Percentiles rank a stretch among this genome's conserved stretches.
phyloP scores from a whole-genome alignment of 2,888 invertebrate genomes.

The Drosophila picticornis region DNA sequence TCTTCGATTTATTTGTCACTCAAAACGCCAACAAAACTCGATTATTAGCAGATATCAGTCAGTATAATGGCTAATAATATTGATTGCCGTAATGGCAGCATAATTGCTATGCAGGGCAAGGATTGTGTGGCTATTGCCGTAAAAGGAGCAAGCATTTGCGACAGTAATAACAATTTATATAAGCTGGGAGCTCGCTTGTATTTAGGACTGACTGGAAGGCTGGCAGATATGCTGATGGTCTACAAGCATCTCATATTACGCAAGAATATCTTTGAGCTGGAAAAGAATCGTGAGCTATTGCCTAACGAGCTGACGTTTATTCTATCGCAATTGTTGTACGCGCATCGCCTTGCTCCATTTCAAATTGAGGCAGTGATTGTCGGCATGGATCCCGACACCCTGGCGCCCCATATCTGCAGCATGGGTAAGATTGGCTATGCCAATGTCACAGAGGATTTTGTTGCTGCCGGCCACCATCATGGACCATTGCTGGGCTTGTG shows the following conservation, averaged over 20 bases:
- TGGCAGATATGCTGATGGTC: slow-evolving; percentile 97
- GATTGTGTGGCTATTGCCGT: slow-evolving; percentile 98
- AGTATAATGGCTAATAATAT: not conserved
- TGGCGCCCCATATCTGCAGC: slow-evolving; percentile 94
- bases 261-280: slow-evolving; percentile 95
- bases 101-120: slow-evolving; percentile 99
- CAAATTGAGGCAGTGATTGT: slow-evolving; percentile 98
- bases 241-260: slow-evolving; percentile 94
- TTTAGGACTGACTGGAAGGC: slow-evolving; percentile 96
- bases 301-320: slow-evolving; percentile 89
- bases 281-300: slow-evolving; percentile 94
- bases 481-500: slow-evolving; percentile 97
- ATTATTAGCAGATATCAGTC: not conserved
- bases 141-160: slow-evolving; percentile 95
- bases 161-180: slow-evolving; percentile 96
- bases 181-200: slow-evolving; percentile 96
- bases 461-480: slow-evolving; percentile 96
- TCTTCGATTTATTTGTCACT: not conserved
- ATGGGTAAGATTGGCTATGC: slow-evolving; percentile 97
- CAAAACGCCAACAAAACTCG: not conserved
- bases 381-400: slow-evolving; percentile 93
- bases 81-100: slow-evolving; percentile 91
- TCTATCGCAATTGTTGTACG: slow-evolving; percentile 95
- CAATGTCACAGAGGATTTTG: slow-evolving; percentile 96
- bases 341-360: slow-evolving; percentile 98